Conservation (phyloP, 2,888 invertebrate species). For the Nipponacmea schrenckii region DNA sequence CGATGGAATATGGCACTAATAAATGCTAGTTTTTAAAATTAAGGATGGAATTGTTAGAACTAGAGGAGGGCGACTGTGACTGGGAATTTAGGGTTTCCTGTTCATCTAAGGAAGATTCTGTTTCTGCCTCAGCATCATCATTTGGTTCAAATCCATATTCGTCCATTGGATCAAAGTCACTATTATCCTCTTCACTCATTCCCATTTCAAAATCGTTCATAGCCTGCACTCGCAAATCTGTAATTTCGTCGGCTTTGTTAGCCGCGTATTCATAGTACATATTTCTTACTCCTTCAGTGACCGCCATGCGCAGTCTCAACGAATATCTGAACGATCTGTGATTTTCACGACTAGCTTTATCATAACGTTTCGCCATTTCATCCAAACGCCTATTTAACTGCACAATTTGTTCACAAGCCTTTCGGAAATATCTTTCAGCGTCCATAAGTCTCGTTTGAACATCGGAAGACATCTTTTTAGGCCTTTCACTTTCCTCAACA, state of each 20-base stretch:
- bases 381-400: constrained; percentile 42
- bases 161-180: constrained; percentile 18
- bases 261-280: constrained; percentile 52
- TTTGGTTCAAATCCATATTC: constrained; percentile 21
- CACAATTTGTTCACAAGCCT: constrained; percentile 46
- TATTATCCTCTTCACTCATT: constrained; percentile 24
- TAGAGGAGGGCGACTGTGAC: too few species aligned
- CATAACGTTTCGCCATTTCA: constrained; percentile 45
- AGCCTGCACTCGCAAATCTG: constrained; percentile 34
- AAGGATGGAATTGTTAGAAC: too few species aligned
- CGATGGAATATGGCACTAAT: too few species aligned
- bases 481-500: background rate
- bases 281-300: constrained; percentile 49
- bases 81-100: too few species aligned
- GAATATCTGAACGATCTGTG: constrained; percentile 48
- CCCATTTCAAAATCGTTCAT: constrained; percentile 26
- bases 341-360: constrained; percentile 43
- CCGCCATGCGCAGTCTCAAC: constrained; percentile 45
- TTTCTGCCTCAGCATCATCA: constrained; percentile 20
- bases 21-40: too few species aligned
- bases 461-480: constrained; percentile 17
- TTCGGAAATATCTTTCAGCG: constrained; percentile 39
- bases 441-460: constrained; percentile 30
- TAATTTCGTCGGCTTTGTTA: constrained; percentile 44
- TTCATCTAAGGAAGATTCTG: background rate